phyloP scores from a whole-genome alignment of 2,797 vertebrate species.

The Galago senegalensis region DNA sequence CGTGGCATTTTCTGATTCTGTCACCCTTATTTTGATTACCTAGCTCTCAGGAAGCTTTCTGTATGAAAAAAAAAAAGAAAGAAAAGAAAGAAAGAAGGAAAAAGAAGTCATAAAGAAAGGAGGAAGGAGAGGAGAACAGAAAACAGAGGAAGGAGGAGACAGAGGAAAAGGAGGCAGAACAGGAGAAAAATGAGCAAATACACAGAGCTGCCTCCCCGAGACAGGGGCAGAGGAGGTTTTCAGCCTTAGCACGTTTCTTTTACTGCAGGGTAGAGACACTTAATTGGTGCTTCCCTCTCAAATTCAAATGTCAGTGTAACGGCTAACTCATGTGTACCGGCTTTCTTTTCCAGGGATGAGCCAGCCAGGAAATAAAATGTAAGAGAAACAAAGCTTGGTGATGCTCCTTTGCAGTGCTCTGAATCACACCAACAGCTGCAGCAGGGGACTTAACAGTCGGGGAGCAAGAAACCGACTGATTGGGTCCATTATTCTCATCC shows the following conservation, averaged over 20 bases:
- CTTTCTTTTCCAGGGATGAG: constrained; percentile 49
- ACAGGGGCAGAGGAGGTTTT: not conserved
- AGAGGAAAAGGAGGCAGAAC: not conserved
- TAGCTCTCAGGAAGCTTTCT: not conserved
- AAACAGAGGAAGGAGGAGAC: not conserved
- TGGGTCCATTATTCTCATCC: not conserved
- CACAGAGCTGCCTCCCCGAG: not conserved
- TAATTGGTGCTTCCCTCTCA: not conserved
- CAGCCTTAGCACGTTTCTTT: not conserved
- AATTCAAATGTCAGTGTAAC: constrained; percentile 35
- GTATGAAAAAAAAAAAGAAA: not conserved
- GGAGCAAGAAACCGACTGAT: not conserved
- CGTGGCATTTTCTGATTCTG: not conserved
- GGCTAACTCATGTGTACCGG: not conserved
- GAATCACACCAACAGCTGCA: not conserved
- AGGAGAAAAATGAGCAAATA: not conserved
- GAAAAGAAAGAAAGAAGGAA: not conserved
- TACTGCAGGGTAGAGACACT: not conserved
- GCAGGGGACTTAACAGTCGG: not conserved
- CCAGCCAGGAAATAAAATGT: constrained; percentile 25
- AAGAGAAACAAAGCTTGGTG: not conserved
- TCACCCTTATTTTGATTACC: not conserved
- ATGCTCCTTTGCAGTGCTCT: not conserved
- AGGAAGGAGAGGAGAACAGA: not conserved
- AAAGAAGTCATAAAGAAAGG: not conserved